Percentiles rank a stretch among this genome's conserved stretches.
Conservation (phyloP, 2,113 vertebrate species). For the Xiphophorus hellerii region DNA sequence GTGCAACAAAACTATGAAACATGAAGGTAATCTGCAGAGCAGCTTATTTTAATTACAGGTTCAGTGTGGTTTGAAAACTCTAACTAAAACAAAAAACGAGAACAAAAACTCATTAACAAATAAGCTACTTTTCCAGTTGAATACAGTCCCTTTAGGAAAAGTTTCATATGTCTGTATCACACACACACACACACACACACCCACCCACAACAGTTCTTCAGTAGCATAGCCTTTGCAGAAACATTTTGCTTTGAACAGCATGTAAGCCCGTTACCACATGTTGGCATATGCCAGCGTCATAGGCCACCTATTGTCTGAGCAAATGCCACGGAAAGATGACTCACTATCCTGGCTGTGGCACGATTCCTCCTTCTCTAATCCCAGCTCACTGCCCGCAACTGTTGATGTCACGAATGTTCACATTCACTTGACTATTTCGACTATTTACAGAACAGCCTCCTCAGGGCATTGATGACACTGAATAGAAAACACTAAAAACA, state of each 20-base stretch:
- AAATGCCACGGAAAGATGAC: conserved; percentile 45
- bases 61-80: background rate
- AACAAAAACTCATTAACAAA: conserved; percentile 8
- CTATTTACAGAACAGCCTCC: conserved; percentile 61
- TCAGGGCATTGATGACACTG: conserved; percentile 34
- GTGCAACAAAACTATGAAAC: background rate
- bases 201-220: background rate
- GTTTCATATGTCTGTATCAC: conserved; percentile 10
- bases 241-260: conserved; percentile 24
- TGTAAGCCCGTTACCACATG: conserved; percentile 13
- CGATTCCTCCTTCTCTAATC: conserved; percentile 44
- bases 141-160: conserved; percentile 5
- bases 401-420: conserved; percentile 50
- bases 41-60: background rate
- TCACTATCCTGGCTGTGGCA: conserved; percentile 57
- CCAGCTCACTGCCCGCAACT: conserved; percentile 22
- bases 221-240: conserved; percentile 23
- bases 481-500: conserved; percentile 43
- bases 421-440: conserved; percentile 50
- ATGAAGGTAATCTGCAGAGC: background rate
- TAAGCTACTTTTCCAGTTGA: background rate
- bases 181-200: background rate
- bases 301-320: conserved; percentile 37
- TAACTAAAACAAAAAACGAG: background rate
- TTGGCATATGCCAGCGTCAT: conserved; percentile 47